Evolutionary conservation across 2,797 vertebrate species (phyloP).

Genomic region (Lutjanus campechanus): DNA sequence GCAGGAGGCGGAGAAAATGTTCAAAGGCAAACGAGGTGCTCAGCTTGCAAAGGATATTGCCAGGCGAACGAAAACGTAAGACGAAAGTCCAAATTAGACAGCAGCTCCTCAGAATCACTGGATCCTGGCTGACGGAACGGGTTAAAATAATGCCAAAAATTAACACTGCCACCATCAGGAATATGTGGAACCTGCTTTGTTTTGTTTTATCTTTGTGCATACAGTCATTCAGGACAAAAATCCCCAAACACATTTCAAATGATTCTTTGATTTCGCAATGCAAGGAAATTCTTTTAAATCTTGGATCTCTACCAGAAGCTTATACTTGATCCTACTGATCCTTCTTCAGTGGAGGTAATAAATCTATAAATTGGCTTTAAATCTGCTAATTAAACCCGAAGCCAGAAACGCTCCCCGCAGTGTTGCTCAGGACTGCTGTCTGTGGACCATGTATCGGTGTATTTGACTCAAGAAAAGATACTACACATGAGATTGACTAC

Average conservation of each 20-base stretch:
- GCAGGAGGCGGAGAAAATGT: constrained; percentile 99
- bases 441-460: constrained; percentile 91
- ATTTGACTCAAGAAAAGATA: constrained; percentile 91
- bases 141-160: not conserved
- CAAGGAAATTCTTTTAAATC: not conserved
- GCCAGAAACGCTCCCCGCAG: constrained; percentile 50
- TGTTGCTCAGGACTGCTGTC: constrained; percentile 91
- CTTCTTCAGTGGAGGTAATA: not conserved
- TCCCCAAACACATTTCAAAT: too few species aligned
- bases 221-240: not conserved
- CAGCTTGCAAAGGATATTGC: constrained; percentile 99
- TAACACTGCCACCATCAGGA: not conserved
- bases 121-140: constrained; percentile 45
- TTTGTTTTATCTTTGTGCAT: not conserved
- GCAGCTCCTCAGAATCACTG: constrained; percentile 92
- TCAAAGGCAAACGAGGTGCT: constrained; percentile 99
- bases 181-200: too few species aligned
- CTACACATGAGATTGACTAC: constrained; percentile 95
- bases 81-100: constrained; percentile 84
- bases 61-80: constrained; percentile 99
- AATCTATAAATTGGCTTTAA: not conserved
- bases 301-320: not conserved
- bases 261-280: not conserved
- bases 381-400: not conserved
- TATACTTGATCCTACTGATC: not conserved